Conservation (phyloP, 1,140 invertebrate species). For the Drosophila elegans region DNA sequence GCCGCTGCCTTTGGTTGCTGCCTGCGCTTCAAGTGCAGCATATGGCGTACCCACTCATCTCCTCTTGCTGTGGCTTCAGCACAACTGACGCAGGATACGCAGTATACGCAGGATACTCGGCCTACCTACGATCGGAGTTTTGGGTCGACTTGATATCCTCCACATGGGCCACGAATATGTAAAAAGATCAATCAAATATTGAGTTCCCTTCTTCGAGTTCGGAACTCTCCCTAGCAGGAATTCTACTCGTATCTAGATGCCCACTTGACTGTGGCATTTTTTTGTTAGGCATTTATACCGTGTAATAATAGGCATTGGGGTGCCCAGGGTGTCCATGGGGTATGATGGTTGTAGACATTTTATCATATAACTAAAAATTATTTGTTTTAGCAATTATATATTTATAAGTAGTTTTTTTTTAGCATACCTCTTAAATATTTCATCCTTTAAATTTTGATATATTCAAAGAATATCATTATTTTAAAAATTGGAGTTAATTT, state of each 20-base stretch:
- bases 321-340: conserved; percentile 2
- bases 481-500: too few relatives aligned
- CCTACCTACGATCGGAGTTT: conserved; percentile 40
- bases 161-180: conserved; percentile 30
- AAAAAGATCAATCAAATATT: conserved; percentile 79
- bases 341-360: background rate
- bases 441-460: too few relatives aligned
- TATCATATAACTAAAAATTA: too few relatives aligned
- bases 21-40: conserved; percentile 64
- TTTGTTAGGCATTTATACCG: conserved; percentile 23
- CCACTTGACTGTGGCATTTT: conserved; percentile 43
- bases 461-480: too few relatives aligned
- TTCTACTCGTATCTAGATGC: conserved; percentile 21
- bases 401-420: background rate
- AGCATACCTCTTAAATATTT: background rate
- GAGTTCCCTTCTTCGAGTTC: conserved; percentile 24
- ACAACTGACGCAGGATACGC: conserved; percentile 82
- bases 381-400: background rate
- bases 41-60: conserved; percentile 47
- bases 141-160: conserved; percentile 32
- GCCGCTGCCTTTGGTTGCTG: conserved; percentile 52
- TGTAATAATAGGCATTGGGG: conserved; percentile 25
- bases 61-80: conserved; percentile 66
- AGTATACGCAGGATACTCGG: conserved; percentile 41
- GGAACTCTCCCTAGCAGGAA: conserved; percentile 17